Conservation (phyloP, 1,140 invertebrate species). For the Contarinia nasturtii region DNA sequence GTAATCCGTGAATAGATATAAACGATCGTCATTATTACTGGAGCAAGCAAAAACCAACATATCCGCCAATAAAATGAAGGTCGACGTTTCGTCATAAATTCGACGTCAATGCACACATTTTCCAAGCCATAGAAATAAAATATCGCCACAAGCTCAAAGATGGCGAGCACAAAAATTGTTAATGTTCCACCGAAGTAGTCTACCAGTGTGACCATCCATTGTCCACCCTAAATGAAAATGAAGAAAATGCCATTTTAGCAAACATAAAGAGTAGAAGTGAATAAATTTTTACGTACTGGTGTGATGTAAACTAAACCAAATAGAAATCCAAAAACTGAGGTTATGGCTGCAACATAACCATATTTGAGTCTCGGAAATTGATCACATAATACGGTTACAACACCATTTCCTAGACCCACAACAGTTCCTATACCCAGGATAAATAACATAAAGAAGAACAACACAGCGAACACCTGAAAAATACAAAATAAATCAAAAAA, state of each 20-base stretch:
- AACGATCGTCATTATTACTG: constrained; percentile 45
- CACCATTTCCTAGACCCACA: constrained; percentile 40
- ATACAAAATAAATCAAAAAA: background rate
- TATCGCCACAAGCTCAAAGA: constrained; percentile 42
- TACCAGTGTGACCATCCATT: constrained; percentile 58
- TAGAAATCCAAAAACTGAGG: constrained; percentile 33
- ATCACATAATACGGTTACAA: constrained; percentile 51
- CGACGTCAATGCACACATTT: constrained; percentile 50
- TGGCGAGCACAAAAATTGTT: constrained; percentile 46
- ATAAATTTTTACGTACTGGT: constrained; percentile 32
- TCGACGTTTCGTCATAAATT: constrained; percentile 56
- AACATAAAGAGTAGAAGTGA: background rate
- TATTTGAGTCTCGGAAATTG: constrained; percentile 38
- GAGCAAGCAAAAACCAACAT: constrained; percentile 61
- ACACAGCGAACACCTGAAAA: constrained; percentile 51
- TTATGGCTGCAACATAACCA: constrained; percentile 37
- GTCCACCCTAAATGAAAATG: constrained; percentile 52
- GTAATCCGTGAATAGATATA: constrained; percentile 39
- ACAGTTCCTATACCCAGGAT: constrained; percentile 59
- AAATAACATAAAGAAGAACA: constrained; percentile 81
- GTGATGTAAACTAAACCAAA: constrained; percentile 53
- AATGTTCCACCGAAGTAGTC: constrained; percentile 63
- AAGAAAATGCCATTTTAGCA: constrained; percentile 4
- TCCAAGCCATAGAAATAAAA: constrained; percentile 61
- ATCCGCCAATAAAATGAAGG: constrained; percentile 57